Evolutionary conservation across 2,113 vertebrate genomes (phyloP).

Genomic region (Coracopsis vasa): DNA sequence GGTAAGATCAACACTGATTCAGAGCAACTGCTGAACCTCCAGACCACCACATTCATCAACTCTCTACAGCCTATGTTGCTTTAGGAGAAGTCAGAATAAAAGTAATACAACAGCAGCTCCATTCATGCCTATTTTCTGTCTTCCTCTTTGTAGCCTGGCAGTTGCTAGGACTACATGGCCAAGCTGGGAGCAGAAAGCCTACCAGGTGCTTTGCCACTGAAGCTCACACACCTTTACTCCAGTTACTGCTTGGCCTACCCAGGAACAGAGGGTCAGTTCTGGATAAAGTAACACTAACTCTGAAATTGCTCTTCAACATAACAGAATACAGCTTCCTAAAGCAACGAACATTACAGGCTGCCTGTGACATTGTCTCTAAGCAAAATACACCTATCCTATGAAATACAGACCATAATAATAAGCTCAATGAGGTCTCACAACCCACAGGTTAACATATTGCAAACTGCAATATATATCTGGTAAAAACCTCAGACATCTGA

Average conservation of each 20-base stretch:
- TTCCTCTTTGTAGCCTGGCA: not conserved
- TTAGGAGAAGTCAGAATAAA: not conserved
- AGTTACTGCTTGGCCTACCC: not conserved
- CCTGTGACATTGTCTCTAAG: not conserved
- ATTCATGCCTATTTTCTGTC: not conserved
- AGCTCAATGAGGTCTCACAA: not conserved
- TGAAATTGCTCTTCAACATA: not conserved
- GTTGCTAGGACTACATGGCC: accelerated
- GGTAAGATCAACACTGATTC: not conserved
- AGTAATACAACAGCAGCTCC: not conserved
- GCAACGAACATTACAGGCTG: not conserved
- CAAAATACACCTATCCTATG: not conserved
- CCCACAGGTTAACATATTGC: not conserved
- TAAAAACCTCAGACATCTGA: not conserved
- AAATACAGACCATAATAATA: not conserved
- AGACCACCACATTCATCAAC: not conserved
- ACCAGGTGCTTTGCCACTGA: not conserved
- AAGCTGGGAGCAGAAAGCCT: not conserved
- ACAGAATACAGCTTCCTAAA: not conserved
- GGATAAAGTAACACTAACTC: not conserved
- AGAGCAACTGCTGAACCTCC: not conserved
- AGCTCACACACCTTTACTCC: not conserved
- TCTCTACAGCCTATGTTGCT: not conserved
- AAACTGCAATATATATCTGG: not conserved
- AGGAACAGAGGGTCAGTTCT: not conserved